Evolutionary conservation across 2,888 invertebrate species (phyloP), one percentile per base, ranked within the genome.

Genomic region (Helleia helle): DNA sequence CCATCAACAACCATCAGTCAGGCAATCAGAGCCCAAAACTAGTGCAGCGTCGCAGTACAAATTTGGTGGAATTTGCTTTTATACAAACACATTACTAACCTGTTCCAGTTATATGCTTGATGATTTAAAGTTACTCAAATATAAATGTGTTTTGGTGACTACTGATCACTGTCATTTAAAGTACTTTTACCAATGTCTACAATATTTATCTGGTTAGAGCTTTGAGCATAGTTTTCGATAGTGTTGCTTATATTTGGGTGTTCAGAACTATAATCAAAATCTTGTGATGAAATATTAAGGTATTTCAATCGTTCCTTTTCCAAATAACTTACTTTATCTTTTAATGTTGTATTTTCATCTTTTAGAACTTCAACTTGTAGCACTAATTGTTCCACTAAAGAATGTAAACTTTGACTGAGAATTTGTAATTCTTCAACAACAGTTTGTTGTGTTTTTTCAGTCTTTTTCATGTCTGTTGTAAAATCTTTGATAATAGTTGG

Each of bases 401-500:
- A 65, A 49, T 75, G 86, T 34, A 91, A 64, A 56, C 89, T 90
- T 44, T 87, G 86, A 59, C 90, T 91, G 6, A 90, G 70, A 34
- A 87, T 88, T 59, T 87, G 87, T 29, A 91, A 66, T 62, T 92
- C 91, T 65, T 91, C 91, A 36, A 91, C 86, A 30, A 91, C 87
- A 15, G 77, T 86, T 39, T 83, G 74, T 37, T 88, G 88, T 46
- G 88, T 86, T 63, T 90, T 91, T 2, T 89, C 89, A 52, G 76
- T 79, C 58, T 87, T 89, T 49, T 76, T 86, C 1, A 81, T 86
- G 58, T 69, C 69, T 22, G 55, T 48, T 6, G 58, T 49, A 54
- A 71, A 69, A 53, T 55, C 64, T 9, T 43, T 37, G n/a, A 50
- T 41, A 26, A 50, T 27, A 9, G 65, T 47, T 55, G 67, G 58